Evolutionary conservation across 2,797 vertebrate genomes (phyloP).

Genomic region (Spinibarbus caldwelli): DNA sequence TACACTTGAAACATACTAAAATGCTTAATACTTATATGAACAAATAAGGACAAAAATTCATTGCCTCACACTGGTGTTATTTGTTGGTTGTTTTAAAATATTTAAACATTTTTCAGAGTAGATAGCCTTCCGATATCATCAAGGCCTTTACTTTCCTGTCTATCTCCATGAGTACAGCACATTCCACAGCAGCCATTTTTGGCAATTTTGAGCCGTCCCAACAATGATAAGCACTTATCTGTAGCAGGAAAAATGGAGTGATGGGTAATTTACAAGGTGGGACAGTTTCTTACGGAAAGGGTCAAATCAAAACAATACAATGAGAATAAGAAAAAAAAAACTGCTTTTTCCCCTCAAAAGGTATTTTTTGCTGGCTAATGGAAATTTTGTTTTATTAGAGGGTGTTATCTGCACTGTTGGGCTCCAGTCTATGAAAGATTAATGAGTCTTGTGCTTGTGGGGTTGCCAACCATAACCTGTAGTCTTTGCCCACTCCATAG

Average conservation of each 20-base stretch:
- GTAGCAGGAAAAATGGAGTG: constrained; percentile 56
- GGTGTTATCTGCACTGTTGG: constrained; percentile 39
- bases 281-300: constrained; percentile 44
- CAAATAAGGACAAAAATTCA: background rate
- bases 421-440: constrained; percentile 52
- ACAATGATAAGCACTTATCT: constrained; percentile 67
- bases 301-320: constrained; percentile 41
- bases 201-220: constrained; percentile 60
- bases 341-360: background rate
- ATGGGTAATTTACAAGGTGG: constrained; percentile 56
- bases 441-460: constrained; percentile 42
- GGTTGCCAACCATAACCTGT: constrained; percentile 56
- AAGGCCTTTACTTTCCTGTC: background rate
- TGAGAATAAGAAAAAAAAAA: background rate
- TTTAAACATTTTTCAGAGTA: background rate
- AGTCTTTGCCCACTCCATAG: constrained; percentile 37
- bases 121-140: background rate
- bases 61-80: background rate
- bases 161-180: background rate
- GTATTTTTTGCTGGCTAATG: constrained; percentile 44
- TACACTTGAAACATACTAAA: background rate
- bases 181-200: constrained; percentile 56
- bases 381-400: constrained; percentile 58
- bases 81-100: background rate
- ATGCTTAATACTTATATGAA: background rate